phyloP scores from a whole-genome alignment of 35 echinoderm and acorn worm species.

The Patiria miniata region DNA sequence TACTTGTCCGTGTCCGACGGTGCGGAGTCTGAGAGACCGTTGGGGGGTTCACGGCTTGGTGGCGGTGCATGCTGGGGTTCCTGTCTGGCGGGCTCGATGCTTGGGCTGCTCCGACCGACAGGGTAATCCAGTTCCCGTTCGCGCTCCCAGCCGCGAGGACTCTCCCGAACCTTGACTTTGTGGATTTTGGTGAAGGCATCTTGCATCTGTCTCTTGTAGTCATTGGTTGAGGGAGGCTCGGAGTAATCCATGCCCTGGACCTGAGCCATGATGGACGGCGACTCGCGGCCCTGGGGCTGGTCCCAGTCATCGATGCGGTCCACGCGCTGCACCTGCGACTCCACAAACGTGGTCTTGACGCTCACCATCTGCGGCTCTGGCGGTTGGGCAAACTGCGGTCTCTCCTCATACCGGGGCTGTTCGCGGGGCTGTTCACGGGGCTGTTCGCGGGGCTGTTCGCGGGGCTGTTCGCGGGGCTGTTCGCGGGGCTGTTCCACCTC shows the following conservation, averaged over 20 bases:
- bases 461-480: not conserved
- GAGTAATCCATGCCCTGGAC: not conserved
- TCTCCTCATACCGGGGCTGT: not conserved
- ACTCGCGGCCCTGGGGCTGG: not conserved
- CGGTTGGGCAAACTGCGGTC: not conserved
- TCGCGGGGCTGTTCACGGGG: not conserved
- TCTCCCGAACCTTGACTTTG: constrained; percentile 48
- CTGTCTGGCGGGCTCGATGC: not conserved
- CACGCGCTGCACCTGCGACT: not conserved
- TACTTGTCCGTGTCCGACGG: constrained; percentile 29
- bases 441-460: not conserved
- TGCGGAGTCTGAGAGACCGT: not conserved
- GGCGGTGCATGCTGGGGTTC: not conserved
- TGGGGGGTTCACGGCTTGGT: constrained; percentile 20
- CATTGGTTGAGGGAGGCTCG: not conserved
- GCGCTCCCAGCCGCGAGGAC: constrained; percentile 36
- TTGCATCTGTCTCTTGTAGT: constrained; percentile 23
- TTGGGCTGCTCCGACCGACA: not conserved
- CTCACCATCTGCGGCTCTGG: constrained; percentile 23
- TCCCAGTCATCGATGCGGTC: constrained; percentile 13
- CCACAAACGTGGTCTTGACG: constrained; percentile 27
- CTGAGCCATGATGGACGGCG: not conserved
- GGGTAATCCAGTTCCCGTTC: too few relatives aligned
- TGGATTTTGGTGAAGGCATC: constrained; percentile 42
- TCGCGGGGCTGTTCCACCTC: not conserved